Base-by-base conservation (phyloP, 2,113 vertebrate genomes). In the Dromaius novaehollandiae region DNA sequence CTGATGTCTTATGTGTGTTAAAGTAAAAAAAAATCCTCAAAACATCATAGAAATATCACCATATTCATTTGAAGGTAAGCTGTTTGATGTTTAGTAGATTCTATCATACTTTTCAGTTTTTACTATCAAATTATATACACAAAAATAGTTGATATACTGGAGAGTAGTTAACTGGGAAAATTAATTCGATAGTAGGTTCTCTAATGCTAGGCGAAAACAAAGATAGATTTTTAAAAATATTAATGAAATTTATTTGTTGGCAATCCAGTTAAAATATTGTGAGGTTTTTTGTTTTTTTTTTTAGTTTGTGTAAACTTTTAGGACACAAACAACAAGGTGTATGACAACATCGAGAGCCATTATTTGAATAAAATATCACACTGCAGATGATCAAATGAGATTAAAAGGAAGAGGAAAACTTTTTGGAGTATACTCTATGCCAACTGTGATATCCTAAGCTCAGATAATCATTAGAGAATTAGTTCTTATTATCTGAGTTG, bases 101-200 rank as follows among this genome's bases (percentile, higher is more conserved):
- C 46, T 36, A 51, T 10, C 7, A 36, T 6, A 3, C 48, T 15
- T 14, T 16, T 38, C 55, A 42, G 2, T 36, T 14, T 61, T 42
- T 61, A 28, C 26, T 53, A 25, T 42, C 6, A 71, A 66, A 79
- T 8, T 36, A 42, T 6, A 68, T 36, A 30, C 42, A 66, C 30
- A 56, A 5, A 5, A 36, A 71, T n/a, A 64, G 32, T 19, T 48
- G 3, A 32, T 70, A 71, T 83, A 26, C 4, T 53, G 58, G 22
- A 5, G 1, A 56, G 2, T 38, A 73, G 9, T 48, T 65, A 79
- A 34, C 50, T 71, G 1, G 42, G 28, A 58, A 68, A 82, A 80
- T 42, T 0, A 32, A 19, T 51, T 75, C 9, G 75, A 15, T 7
- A 26, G 0, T 11, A 68, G 3, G 3, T 30, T 38, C 4, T 48